Evolutionary conservation across 2,888 invertebrate genomes (phyloP).

Genomic region (Perizoma affinitatum): DNA sequence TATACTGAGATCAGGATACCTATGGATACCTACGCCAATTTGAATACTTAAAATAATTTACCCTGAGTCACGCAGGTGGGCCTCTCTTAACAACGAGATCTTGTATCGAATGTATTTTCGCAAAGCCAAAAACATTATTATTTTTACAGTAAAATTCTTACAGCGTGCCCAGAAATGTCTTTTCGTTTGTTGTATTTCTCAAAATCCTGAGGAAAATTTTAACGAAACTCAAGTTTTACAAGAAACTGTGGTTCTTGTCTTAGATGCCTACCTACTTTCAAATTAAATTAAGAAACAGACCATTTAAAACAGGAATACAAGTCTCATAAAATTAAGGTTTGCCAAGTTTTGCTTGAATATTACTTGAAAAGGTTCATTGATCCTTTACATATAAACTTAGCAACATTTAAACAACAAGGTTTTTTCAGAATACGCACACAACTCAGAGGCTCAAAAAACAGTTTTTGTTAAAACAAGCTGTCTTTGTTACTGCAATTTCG

Average conservation of each 20-base stretch:
- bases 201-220: slow-evolving; percentile 2
- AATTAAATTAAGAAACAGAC: slow-evolving; percentile 8
- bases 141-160: slow-evolving; percentile 1
- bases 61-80: too few species aligned
- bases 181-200: slow-evolving; percentile 7
- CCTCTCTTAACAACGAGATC: too few species aligned
- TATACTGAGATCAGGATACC: too few species aligned
- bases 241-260: slow-evolving; percentile 4
- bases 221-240: slow-evolving; percentile 7
- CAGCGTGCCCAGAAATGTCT: slow-evolving; percentile 3
- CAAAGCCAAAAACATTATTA: neutral
- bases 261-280: neutral
- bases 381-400: neutral
- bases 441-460: neutral
- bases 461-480: too few species aligned
- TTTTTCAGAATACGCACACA: slow-evolving; percentile 1
- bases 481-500: too few species aligned
- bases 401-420: slow-evolving; percentile 8
- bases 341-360: slow-evolving; percentile 5
- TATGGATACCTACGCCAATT: too few species aligned
- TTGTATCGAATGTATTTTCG: too few species aligned
- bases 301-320: neutral
- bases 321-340: slow-evolving; percentile 1
- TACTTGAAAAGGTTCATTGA: slow-evolving; percentile 5
- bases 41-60: too few species aligned